phyloP scores from a whole-genome alignment of 2,113 vertebrate species.

The Cygnus buccinator region DNA sequence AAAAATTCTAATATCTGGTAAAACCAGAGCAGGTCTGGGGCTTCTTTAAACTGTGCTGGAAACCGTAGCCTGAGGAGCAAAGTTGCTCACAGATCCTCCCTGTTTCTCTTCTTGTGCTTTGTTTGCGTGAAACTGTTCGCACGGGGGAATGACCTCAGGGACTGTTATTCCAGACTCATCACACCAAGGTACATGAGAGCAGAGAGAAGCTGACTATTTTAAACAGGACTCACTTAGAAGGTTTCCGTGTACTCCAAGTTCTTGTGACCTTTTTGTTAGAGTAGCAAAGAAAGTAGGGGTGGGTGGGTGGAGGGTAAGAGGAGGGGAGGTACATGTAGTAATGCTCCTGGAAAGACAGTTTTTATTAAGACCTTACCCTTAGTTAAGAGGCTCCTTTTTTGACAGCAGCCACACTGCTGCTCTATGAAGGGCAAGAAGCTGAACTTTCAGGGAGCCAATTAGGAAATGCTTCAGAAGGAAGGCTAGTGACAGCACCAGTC shows the following conservation, averaged over 20 bases:
- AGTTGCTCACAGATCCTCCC: not conserved
- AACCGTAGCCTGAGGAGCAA: not conserved
- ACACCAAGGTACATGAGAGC: fast-evolving
- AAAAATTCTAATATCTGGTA: not conserved
- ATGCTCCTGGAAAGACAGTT: not conserved
- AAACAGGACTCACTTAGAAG: not conserved
- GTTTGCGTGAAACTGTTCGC: not conserved
- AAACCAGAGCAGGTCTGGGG: not conserved
- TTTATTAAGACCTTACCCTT: not conserved
- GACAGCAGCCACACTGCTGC: not conserved
- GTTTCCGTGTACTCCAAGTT: not conserved
- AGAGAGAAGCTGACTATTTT: not conserved
- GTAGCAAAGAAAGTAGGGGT: not conserved
- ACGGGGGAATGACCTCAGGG: not conserved
- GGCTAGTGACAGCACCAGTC: not conserved
- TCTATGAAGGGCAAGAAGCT: constrained; percentile 10
- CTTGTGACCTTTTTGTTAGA: not conserved
- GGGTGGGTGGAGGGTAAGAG: no score
- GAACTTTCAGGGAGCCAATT: constrained; percentile 40
- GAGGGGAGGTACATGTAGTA: not conserved
- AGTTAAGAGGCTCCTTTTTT: not conserved
- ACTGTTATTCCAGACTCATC: not conserved
- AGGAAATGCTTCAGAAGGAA: constrained; percentile 1
- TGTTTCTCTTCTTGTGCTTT: not conserved
- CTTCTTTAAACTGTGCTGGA: not conserved